Evolutionary conservation across 2,888 invertebrate species (phyloP), one percentile per base, ranked within the genome.

Genomic region (Drosophila hamatofila): DNA sequence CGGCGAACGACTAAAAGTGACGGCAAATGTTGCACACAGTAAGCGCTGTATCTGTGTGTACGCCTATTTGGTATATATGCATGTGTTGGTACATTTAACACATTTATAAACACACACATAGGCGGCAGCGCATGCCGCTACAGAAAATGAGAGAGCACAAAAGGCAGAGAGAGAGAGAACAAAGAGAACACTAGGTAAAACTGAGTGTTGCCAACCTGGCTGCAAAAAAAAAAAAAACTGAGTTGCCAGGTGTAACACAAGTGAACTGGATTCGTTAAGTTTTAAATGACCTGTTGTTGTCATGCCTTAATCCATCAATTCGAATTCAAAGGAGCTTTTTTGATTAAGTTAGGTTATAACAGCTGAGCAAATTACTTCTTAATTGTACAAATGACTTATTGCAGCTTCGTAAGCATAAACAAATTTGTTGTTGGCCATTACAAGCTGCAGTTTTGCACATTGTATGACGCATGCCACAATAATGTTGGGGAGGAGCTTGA

Each of bases 1-100:
- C 89, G 81, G 80, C 83, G 84, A 88, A 90, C 88, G 82, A 89
- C 90, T 92, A 84, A 91, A 90, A 89, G 83, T 86, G 89, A 91
- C 82, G 80, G 83, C 77, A 76, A 89, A 80, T 77, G 72, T 72
- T 75, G 82, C 87, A 83, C 67, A 83, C 73, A 76, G 70, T 64
- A 68, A 65, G 60, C 58, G 51, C 64, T 72, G 68, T 82, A 85
- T 88, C 83, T 80, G 83, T 83, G 83, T 83, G 80, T 51, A 74
- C 68, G 74, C 70, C 70, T 75, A 55, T 75, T 61, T 41, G 55
- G 68, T 74, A 14, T 35, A 51, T 39, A 37, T 67, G 52, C n/a
- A 39, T 58, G 71, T 65, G 30, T 69, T 46, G 54, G 75, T 65
- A 49, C n/a, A 41, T 44, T 51, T 35, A 21, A 60, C 60, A 62